These are phyloP conservation scores for Glomeris marginata DNA, from an alignment of 2,888 invertebrate species.

Conservation along the genomic window DNA sequence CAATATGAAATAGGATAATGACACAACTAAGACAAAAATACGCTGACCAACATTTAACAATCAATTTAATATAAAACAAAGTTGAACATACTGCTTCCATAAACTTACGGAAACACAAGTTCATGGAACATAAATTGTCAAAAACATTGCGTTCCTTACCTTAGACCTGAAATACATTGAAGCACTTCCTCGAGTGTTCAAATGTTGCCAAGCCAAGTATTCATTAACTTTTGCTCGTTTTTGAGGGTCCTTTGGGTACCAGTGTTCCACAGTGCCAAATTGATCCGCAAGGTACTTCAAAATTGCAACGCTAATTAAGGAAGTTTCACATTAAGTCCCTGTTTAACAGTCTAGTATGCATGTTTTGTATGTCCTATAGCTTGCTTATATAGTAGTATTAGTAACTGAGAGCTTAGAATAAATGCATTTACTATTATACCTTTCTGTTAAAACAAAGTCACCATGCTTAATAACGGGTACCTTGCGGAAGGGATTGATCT, in stretches of 20 bases:
- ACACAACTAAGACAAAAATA: too few relatives aligned
- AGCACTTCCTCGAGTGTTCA: conserved; percentile 44
- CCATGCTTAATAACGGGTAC: conserved; percentile 34
- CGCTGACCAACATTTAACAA: too few relatives aligned
- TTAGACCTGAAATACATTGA: conserved; percentile 42
- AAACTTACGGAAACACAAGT: too few relatives aligned
- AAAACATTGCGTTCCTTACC: conserved; percentile 29
- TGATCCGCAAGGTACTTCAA: conserved; percentile 48
- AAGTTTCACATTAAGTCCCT: too few relatives aligned
- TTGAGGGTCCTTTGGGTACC: conserved; percentile 49
- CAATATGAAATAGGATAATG: too few relatives aligned
- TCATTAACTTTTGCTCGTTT: conserved; percentile 51
- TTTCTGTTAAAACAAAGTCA: conserved; percentile 34
- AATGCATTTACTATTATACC: too few relatives aligned
- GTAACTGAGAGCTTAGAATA: too few relatives aligned
- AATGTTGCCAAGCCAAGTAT: conserved; percentile 61
- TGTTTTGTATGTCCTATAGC: too few relatives aligned
- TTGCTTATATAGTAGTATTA: too few relatives aligned
- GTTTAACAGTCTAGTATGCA: too few relatives aligned
- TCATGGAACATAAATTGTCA: not conserved
- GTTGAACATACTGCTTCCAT: not conserved
- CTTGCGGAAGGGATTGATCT: conserved; percentile 30
- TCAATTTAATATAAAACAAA: not conserved
- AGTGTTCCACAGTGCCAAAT: conserved; percentile 36
- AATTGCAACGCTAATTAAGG: conserved; percentile 48